Percentiles rank a stretch among this genome's conserved stretches.
Conservation (phyloP, 2,113 vertebrate genomes). For the Hippotragus niger region DNA sequence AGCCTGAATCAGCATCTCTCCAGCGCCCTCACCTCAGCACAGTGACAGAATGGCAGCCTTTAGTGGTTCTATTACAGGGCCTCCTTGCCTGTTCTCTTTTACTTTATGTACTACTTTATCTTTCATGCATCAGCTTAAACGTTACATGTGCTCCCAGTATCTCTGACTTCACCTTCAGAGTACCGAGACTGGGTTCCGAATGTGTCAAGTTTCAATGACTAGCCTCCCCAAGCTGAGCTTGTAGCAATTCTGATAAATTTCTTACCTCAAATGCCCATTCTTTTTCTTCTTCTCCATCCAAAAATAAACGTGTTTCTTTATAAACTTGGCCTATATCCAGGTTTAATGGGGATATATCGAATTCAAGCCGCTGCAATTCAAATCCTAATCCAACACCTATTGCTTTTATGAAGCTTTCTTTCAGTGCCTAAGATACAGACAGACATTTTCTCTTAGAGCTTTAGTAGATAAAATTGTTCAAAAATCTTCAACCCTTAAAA, state of each 20-base stretch:
- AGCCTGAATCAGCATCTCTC: background rate
- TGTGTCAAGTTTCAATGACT: background rate
- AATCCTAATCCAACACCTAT: conserved; percentile 94
- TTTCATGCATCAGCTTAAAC: background rate
- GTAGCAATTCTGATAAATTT: background rate
- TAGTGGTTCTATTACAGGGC: background rate
- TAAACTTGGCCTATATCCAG: conserved; percentile 84
- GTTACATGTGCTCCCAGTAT: background rate
- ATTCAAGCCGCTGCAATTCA: conserved; percentile 93
- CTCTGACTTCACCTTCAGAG: background rate
- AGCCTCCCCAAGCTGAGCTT: background rate
- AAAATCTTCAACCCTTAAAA: background rate
- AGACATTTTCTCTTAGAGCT: background rate
- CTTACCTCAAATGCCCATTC: conserved; percentile 87
- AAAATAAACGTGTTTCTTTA: conserved; percentile 88
- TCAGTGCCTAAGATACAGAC: conserved; percentile 86
- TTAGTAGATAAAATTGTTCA: background rate
- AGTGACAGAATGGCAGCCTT: background rate
- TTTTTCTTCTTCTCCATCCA: conserved; percentile 89
- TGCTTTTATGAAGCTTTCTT: conserved; percentile 98
- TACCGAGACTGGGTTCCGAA: background rate
- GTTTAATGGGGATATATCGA: conserved; percentile 86
- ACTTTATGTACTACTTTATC: background rate
- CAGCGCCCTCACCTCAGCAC: background rate
- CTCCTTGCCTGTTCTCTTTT: background rate